Base-by-base conservation (phyloP, 2,113 vertebrate genomes). In the Cottus gobio region DNA sequence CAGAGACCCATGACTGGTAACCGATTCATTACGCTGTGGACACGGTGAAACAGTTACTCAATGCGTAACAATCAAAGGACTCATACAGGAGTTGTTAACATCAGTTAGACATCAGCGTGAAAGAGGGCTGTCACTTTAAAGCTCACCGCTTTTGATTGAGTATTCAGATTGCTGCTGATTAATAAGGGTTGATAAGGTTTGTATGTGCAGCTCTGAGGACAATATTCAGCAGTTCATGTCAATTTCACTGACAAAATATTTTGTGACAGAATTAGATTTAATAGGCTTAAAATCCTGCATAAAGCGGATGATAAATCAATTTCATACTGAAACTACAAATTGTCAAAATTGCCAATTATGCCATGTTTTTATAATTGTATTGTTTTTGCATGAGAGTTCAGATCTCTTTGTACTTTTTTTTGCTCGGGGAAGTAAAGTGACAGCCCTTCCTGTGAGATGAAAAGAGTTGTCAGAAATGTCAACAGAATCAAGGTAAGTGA, bases 1-100 rank as follows among this genome's bases (percentile, higher is more conserved):
- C 80, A 75, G 75, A 42, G 88, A 12, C 84, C 78, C 86, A 70
- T 46, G 84, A 28, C 68, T 36, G 60, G n/a, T 71, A 22, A 82
- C 68, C 61, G 20, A 83, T 82, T 62, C 65, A 66, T 85, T 20
- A 72, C 50, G 65, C 12, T 31, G 39, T 75, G 22, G 56, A 79
- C 50, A 77, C 3, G 6, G 20, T 48, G 24, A 66, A 39, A 75
- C 30, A 2, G 48, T 64, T 62, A 77, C 24, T 65, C 28, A 48
- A 10, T 26, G 62, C 52, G 54, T 64, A 30, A 70, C 48, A 80
- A 56, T 79, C 20, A 71, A 48, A 74, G 24, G 48, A 6, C 15
- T 39, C 1, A n/a, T 18, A 75, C 31, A 52, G 10, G 5, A 73
- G 50, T 26, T 31, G 68, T 71, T 68, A 71, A 50, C 4, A 22